Conservation (phyloP, 2,113 vertebrate species). For the Mormyrus iriodes region DNA sequence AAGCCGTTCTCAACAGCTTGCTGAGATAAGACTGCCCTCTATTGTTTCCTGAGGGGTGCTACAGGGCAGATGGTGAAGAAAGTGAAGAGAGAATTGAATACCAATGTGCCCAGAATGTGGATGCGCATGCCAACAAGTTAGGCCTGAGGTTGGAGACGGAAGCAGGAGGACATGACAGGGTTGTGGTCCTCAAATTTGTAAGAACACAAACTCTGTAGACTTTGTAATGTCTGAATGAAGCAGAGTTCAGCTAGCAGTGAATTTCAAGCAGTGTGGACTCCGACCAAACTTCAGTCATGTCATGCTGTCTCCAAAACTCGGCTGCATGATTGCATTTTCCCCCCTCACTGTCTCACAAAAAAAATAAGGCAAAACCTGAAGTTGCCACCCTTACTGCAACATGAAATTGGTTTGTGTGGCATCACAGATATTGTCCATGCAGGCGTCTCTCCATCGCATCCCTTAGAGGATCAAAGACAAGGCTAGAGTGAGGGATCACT, state of each 20-base stretch:
- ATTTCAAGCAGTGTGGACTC: background rate
- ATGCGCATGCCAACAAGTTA: background rate
- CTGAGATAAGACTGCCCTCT: conserved; percentile 28
- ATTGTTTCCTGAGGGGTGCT: conserved; percentile 14
- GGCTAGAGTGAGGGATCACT: background rate
- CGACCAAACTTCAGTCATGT: background rate
- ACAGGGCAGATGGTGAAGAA: background rate
- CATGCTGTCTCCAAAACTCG: background rate
- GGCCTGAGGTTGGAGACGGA: background rate
- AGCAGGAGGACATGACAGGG: background rate
- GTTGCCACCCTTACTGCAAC: background rate
- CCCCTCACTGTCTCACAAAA: background rate
- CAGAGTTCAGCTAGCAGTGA: background rate
- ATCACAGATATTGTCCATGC: background rate
- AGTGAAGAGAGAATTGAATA: background rate
- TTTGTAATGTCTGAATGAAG: background rate
- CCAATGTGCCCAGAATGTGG: background rate
- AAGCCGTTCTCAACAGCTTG: background rate
- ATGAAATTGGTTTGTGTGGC: background rate
- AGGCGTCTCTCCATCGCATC: background rate
- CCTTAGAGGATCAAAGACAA: background rate
- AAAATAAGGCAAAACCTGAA: background rate
- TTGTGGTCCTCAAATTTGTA: background rate
- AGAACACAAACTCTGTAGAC: background rate
- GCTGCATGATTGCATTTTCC: background rate